These are phyloP conservation scores for Bambusicola thoracicus DNA, from an alignment of 2,113 vertebrate species.

Conservation along the genomic window DNA sequence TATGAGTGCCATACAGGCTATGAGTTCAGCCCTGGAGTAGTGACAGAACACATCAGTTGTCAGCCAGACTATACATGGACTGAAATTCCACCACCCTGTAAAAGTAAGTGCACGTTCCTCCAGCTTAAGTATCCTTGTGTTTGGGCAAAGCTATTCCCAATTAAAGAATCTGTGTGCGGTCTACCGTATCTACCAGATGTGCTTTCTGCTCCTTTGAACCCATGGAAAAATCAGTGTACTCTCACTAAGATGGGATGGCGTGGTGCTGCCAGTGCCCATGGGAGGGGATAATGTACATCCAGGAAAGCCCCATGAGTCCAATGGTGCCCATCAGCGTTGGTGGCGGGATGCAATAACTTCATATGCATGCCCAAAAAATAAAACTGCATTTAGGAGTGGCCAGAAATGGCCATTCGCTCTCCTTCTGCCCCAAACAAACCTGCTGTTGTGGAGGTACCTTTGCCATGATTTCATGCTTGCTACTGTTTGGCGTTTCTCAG, in stretches of 20 bases:
- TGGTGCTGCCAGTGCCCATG: neutral
- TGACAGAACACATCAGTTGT: neutral
- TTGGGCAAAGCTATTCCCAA: fast-evolving
- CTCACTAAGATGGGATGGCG: neutral
- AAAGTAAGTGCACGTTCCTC: neutral
- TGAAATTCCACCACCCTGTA: fast-evolving
- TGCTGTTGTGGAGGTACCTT: neutral
- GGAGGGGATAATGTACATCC: neutral
- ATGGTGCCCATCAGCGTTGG: too few relatives aligned
- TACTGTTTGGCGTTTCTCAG: neutral
- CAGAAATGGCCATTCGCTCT: neutral
- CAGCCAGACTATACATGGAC: neutral
- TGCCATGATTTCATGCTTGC: neutral
- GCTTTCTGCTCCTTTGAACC: neutral
- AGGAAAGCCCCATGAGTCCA: neutral
- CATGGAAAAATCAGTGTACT: neutral
- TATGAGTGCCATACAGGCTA: slow-evolving; percentile 15
- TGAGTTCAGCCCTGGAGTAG: neutral
- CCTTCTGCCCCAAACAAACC: fast-evolving
- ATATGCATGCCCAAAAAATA: neutral
- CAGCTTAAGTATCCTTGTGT: fast-evolving
- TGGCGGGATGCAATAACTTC: neutral
- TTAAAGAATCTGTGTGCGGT: fast-evolving
- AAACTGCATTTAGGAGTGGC: neutral
- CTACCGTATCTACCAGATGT: neutral